phyloP scores from a whole-genome alignment of 2,888 invertebrate species.

The Agonopterix arenella region DNA sequence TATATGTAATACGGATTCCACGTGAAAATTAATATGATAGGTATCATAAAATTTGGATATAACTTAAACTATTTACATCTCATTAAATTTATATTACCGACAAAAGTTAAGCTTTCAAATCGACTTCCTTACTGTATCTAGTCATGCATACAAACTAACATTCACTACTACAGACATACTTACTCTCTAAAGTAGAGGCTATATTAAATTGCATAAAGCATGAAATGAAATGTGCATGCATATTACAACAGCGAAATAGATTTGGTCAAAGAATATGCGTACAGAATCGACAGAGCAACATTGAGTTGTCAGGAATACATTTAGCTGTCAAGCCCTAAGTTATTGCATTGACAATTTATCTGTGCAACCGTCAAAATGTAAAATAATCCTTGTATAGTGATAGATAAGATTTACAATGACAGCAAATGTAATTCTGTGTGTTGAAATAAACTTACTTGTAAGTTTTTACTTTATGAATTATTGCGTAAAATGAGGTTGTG shows the following conservation, averaged over 20 bases:
- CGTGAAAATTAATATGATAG: too few species aligned
- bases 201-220: neutral
- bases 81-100: too few species aligned
- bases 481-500: too few species aligned
- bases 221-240: neutral
- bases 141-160: neutral
- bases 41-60: too few species aligned
- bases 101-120: neutral
- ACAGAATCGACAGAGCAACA: slow-evolving; percentile 14
- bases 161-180: neutral
- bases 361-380: neutral
- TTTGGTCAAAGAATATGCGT: slow-evolving; percentile 12
- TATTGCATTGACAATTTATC: slow-evolving; percentile 8
- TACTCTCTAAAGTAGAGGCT: neutral
- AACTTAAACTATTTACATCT: too few species aligned
- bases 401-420: neutral
- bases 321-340: slow-evolving; percentile 19
- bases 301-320: slow-evolving; percentile 25
- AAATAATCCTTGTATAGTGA: neutral
- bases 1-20: too few species aligned
- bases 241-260: slow-evolving; percentile 5
- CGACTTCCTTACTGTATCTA: neutral
- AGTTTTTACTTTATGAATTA: too few species aligned
- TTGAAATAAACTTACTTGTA: too few species aligned
- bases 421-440: neutral